phyloP scores from a whole-genome alignment of 2,797 vertebrate genomes.

The Tangara arthus region DNA sequence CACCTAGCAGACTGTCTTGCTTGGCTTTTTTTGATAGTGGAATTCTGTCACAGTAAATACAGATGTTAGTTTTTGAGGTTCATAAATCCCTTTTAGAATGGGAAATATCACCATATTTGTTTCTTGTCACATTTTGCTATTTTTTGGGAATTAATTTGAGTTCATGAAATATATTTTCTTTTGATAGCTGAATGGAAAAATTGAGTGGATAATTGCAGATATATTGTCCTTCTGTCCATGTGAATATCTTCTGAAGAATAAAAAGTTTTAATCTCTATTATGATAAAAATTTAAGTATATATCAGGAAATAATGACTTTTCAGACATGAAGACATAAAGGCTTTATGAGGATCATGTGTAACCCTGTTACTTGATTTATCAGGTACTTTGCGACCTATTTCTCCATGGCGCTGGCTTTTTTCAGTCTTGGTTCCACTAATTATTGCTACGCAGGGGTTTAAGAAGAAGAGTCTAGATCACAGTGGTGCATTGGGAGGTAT shows the following conservation, averaged over 20 bases:
- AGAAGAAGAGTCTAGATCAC: slow-evolving; percentile 86
- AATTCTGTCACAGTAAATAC: neutral
- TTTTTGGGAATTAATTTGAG: neutral
- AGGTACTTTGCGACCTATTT: slow-evolving; percentile 89
- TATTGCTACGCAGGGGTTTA: slow-evolving; percentile 81
- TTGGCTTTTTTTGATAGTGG: neutral
- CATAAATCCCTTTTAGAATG: neutral
- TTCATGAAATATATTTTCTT: neutral
- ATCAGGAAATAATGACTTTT: neutral
- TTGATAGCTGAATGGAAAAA: neutral
- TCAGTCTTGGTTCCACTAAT: slow-evolving; percentile 86
- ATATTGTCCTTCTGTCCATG: neutral
- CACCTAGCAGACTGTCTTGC: neutral
- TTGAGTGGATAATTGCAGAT: neutral
- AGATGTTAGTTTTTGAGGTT: neutral
- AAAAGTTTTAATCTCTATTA: neutral
- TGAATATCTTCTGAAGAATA: neutral
- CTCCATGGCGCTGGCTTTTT: slow-evolving; percentile 95
- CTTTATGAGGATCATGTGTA: neutral
- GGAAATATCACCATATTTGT: neutral
- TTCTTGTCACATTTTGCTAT: neutral
- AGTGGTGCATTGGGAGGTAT: slow-evolving; percentile 90
- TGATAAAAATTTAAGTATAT: neutral
- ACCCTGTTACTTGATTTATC: slow-evolving; percentile 17
- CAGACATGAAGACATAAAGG: neutral